A percentile compares a stretch with the other conserved stretches of the same genome.
Evolutionary conservation across 2,797 vertebrate species (phyloP).

Genomic region (Garrulus glandarius): DNA sequence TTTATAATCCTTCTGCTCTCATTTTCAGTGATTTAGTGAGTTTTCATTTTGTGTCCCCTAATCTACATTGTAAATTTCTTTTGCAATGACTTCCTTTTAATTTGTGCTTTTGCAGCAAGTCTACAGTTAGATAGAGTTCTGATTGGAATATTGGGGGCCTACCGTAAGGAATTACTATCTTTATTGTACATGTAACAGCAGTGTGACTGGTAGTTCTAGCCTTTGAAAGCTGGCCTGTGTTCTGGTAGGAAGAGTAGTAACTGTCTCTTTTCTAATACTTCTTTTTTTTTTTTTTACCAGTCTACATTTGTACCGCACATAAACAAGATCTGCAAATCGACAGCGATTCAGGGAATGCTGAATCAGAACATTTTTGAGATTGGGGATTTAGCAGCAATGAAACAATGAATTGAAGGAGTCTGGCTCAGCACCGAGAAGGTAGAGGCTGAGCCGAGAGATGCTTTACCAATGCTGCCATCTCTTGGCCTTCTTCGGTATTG

Average conservation of each 20-base stretch:
- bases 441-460: not conserved
- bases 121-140: not conserved
- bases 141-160: not conserved
- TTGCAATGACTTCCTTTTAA: not conserved
- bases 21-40: not conserved
- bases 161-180: not conserved
- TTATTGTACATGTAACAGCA: not conserved
- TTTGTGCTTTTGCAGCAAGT: not conserved
- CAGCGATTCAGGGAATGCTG: not conserved
- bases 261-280: not conserved
- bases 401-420: not conserved
- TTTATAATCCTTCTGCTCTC: not conserved
- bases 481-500: slow-evolving; percentile 9
- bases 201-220: not conserved
- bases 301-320: not conserved
- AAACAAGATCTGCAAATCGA: not conserved
- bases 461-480: slow-evolving; percentile 78
- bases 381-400: not conserved
- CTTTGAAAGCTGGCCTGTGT: not conserved
- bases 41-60: not conserved
- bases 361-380: not conserved
- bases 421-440: not conserved
- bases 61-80: not conserved
- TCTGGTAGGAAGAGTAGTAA: not conserved
- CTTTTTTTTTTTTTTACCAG: not conserved